These are phyloP conservation scores for Thecophora atra DNA, from an alignment of 2,888 invertebrate species.

Conservation along the genomic window DNA sequence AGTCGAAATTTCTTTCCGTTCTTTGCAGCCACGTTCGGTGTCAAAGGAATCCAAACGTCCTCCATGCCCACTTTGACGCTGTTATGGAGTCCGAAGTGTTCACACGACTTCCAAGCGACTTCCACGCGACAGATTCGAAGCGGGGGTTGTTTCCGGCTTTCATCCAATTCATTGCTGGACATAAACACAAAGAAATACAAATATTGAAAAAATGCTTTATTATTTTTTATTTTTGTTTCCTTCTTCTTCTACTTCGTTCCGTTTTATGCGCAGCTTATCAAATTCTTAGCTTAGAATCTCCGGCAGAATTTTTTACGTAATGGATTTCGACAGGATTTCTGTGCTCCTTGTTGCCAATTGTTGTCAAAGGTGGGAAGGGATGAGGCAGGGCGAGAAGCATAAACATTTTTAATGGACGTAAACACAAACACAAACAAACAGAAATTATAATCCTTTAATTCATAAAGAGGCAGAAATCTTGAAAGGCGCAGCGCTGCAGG, in stretches of 20 bases:
- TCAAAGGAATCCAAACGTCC: too few relatives aligned
- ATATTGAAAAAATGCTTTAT: conserved; percentile 33
- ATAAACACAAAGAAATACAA: conserved; percentile 25
- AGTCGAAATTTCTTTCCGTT: background rate
- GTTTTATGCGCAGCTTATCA: background rate
- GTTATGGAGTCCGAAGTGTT: too few relatives aligned
- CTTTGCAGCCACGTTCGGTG: background rate
- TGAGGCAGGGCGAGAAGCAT: conserved; percentile 5
- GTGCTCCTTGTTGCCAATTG: conserved; percentile 1
- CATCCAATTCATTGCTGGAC: conserved; percentile 17
- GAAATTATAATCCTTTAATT: conserved; percentile 47
- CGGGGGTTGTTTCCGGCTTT: conserved; percentile 9
- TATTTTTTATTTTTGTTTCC: conserved; percentile 14
- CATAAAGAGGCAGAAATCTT: conserved; percentile 33
- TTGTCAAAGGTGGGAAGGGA: conserved; percentile 15
- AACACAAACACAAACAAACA: conserved; percentile 32
- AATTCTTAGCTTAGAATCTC: conserved; percentile 18
- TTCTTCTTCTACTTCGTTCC: background rate
- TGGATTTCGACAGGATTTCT: conserved; percentile 28
- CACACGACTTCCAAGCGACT: too few relatives aligned
- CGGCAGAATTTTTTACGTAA: conserved; percentile 26
- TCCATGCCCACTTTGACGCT: background rate
- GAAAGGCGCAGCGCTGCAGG: conserved; percentile 8
- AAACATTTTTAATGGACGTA: conserved; percentile 35
- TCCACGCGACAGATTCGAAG: conserved; percentile 6